Base-by-base conservation (phyloP, 2,113 vertebrate genomes). In the Paramisgurnus dabryanus region DNA sequence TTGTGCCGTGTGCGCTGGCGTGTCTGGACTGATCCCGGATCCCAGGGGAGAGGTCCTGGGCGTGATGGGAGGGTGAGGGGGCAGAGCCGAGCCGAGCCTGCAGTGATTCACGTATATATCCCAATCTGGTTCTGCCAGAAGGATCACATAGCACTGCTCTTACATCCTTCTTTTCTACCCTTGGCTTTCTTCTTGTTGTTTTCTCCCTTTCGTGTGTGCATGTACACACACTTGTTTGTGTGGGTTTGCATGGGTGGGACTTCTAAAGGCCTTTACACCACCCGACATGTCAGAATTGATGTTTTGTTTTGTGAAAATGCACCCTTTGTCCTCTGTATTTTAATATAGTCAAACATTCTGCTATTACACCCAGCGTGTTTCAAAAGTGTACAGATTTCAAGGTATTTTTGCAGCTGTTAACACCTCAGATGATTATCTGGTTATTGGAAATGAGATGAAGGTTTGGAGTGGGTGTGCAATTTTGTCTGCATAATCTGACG, bases 1-100 rank as follows among this genome's bases (percentile, higher is more conserved):
- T 83, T 76, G 53, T 64, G 45, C 74, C 72, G 80, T 78, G 47
- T 67, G 17, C 60, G 27, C 12, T 75, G 68, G 78, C 81, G 50
- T 85, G 84, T 80, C 79, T 83, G 77, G 64, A 82, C 80, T 47
- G 67, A 73, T 85, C 80, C 83, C 80, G 80, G 80, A 85, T 85
- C 80, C 83, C 77, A 80, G 80, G 83, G 41, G 76, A 82, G 75
- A 75, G 76, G 73, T 81, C 79, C 67, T 65, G 83, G 75, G 83
- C 3, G 67, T 66, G 80, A 34, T 58, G 57, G 63, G 80, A 82
- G 81, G 53, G 64, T 78, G 63, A 78, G 75, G 71, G 76, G 76
- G 67, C 80, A 66, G 80, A 58, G 49, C 55, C 22, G n/a, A 27
- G 60, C 79, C 69, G 67, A 81, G 73, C 83, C 83, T 71, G 57